A percentile compares a stretch with the other conserved stretches of the same genome.
Conservation (phyloP, 2,113 vertebrate genomes). For the Equus przewalskii region DNA sequence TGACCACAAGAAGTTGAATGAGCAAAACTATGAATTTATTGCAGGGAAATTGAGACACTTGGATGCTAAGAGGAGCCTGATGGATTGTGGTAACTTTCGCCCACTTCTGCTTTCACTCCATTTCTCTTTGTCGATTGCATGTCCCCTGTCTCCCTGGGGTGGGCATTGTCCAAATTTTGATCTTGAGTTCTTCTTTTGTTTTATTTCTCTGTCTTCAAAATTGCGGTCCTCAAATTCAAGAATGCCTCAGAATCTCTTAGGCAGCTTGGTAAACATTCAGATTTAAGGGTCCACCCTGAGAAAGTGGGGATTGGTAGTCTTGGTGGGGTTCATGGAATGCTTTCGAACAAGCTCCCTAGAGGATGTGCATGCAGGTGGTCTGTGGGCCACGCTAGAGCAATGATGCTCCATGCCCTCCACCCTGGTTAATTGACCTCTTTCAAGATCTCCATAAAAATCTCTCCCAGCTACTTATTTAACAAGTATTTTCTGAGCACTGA, state of each 20-base stretch:
- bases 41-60: not conserved
- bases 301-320: not conserved
- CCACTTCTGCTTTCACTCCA: not conserved
- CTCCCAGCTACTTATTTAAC: not conserved
- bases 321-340: not conserved
- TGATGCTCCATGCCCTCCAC: fast-evolving
- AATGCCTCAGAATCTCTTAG: not conserved
- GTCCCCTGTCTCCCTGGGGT: not conserved
- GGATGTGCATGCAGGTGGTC: fast-evolving
- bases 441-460: not conserved
- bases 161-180: fast-evolving
- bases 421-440: not conserved
- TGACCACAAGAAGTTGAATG: not conserved
- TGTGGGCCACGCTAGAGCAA: fast-evolving
- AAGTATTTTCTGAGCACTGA: not conserved
- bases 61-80: not conserved
- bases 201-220: not conserved
- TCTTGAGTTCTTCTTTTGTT: not conserved
- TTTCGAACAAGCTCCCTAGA: not conserved
- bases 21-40: not conserved
- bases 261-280: not conserved
- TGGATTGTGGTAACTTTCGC: not conserved
- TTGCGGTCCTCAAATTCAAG: not conserved
- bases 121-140: not conserved
- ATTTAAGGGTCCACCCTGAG: not conserved